Evolutionary conservation across 2,888 invertebrate genomes (phyloP), one percentile per base, ranked within the genome.

Genomic region (Galerucella calmariensis): DNA sequence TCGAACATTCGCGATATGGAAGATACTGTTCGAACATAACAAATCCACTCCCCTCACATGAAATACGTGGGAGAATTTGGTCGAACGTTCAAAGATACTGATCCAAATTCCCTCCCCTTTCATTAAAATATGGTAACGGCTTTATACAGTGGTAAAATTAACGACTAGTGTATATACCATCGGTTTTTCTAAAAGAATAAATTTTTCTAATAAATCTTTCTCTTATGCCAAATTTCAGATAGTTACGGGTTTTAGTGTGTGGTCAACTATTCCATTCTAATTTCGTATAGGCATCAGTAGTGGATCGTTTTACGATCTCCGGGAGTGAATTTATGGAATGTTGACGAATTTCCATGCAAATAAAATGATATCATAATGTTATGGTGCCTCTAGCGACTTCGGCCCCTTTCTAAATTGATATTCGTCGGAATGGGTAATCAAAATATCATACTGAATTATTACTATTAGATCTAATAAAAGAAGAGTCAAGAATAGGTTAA

Each of bases 331-430:
- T 82, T 83, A 83, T 82, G 82, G 82, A 83, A 83, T 83, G 83
- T 84, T 83, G 83, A 84, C 83, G 83, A 83, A 83, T 84, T 83
- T 83, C 81, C 82, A 83, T 84, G 83, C 82, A 84, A 84, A 35
- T 83, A 81, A 81, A 78, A 78, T 67, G 73, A 74, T 77, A 75
- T 67, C 72, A 77, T 78, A 72, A 77, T 77, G 74, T 77, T 74
- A 75, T 78, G 58, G 59, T 59, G 59, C 59, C 14, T 59, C 59
- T 11, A 59, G 27, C 59, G 27, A 11, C 12, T 59, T 14, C 59
- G 2, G 59, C 12, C 59, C 24, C 20, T 27, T 14, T n/a, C n/a
- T n/a, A 12, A 51, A n/a, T 51, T 51, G 14, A 51, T 51, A 6
- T 51, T n/a, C 51, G 5, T 5, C 51, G 51, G n/a, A 51, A 14